Base-by-base conservation (phyloP, 2,888 invertebrate genomes). In the Lobophora halterata region DNA sequence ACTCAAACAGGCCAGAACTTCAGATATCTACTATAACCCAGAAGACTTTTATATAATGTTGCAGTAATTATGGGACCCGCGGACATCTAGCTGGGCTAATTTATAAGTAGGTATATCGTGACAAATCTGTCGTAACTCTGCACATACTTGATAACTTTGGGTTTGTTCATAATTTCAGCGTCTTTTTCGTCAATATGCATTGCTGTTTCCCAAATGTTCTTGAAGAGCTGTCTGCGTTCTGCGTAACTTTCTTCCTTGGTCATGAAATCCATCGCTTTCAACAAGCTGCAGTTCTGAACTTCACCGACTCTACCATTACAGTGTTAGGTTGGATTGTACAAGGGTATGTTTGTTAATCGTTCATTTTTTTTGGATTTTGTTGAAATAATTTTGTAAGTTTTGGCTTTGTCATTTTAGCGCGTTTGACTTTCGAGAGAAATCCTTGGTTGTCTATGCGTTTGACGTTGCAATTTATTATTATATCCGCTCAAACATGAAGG, bases 61-160 rank as follows among this genome's bases (percentile, higher is more conserved):
- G n/a, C n/a, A n/a, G n/a, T n/a, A n/a, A n/a, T n/a, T n/a, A n/a
- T n/a, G n/a, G n/a, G n/a, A n/a, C n/a, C n/a, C n/a, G n/a, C n/a
- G n/a, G n/a, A n/a, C n/a, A n/a, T 14, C n/a, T 17, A 8, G 11
- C 5, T 8, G 14, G 7, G 6, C 5, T 16, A 8, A 9, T 13
- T 2, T n/a, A 12, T 10, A 8, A 14, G 4, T 3, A 8, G 21
- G 3, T 2, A n/a, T 24, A 9, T 5, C 8, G 5, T 6, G 14
- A 11, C 3, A 10, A 7, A 9, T 2, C 3, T n/a, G 9, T 10
- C 12, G 10, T 3, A 6, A 3, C 8, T 21, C 4, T 21, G 4
- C 12, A 58, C 69, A 16, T 66, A 85, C 85, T 79, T 85, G 21
- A 85, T 80, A 34, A 82, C 71, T 74, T 78, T 83, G 8, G 78